Base-by-base conservation (phyloP, 2,888 invertebrate genomes). In the Xanthorhoe designata region DNA sequence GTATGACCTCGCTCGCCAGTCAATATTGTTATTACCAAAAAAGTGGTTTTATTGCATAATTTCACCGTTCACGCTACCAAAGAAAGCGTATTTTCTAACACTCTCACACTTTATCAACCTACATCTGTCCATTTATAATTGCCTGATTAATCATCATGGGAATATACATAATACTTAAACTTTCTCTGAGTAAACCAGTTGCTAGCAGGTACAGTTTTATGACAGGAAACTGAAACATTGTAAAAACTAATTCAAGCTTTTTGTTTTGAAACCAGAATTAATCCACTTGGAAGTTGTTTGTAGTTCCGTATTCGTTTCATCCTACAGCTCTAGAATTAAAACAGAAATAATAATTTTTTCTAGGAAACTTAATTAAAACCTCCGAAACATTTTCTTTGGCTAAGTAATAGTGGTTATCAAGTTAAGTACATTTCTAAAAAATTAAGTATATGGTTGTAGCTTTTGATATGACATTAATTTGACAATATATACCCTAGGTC, bases 91-190 rank as follows among this genome's bases (percentile, higher is more conserved):
- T 64, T 64, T 68, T 68, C 64, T 38, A 61, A 65, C 62, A 59
- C 49, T 54, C 57, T 60, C 67, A 56, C 60, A 61, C 63, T 59
- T 35, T 56, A 66, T 51, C 66, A 64, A 61, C 69, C 69, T 74
- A 64, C 64, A 66, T 61, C 57, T 68, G 70, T 71, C 67, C 55
- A 66, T 66, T 61, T 68, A 32, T 72, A 59, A 71, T 69, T 61
- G 45, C 52, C 56, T 56, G 55, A 67, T 73, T 66, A 64, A 57
- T 64, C 63, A 55, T 59, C 70, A 68, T 72, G 74, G 72, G 74
- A 74, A 74, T 66, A 61, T 66, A 55, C 66, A 58, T 66, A 57
- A 60, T 59, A 57, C 61, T 56, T 13, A 42, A 52, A 70, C 73
- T 73, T 73, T 73, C 73, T 66, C 69, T 61, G 13, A 54, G 50